phyloP scores from a whole-genome alignment of 2,888 invertebrate species.

The Clivina fossor region DNA sequence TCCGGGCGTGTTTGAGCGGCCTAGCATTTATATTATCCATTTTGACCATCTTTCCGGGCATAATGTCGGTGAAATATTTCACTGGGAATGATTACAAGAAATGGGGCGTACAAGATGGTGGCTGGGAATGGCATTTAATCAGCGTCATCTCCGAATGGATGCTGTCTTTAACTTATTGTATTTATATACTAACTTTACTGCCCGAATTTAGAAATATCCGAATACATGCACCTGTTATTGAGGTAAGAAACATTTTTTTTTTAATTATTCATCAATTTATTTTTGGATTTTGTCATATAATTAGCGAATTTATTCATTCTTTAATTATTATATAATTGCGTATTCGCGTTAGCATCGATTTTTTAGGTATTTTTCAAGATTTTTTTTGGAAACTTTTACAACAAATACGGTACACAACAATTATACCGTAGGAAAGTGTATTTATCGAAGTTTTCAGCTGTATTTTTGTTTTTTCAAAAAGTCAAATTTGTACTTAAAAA shows the following conservation, averaged over 20 bases:
- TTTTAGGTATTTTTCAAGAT: no score
- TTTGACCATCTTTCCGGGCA: conserved; percentile 25
- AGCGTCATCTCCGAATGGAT: conserved; percentile 62
- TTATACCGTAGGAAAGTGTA: no score
- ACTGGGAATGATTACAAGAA: conserved; percentile 21
- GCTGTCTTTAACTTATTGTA: conserved; percentile 56
- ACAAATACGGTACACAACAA: no score
- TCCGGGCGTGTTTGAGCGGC: conserved; percentile 16
- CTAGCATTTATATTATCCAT: conserved; percentile 25
- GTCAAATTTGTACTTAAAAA: no score
- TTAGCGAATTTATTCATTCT: no score
- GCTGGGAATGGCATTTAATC: conserved; percentile 59
- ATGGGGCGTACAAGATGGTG: conserved; percentile 58
- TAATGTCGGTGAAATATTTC: conserved; percentile 24
- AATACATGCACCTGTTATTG: conserved; percentile 53
- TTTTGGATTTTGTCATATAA: no score
- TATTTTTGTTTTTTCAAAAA: no score
- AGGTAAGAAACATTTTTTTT: conserved; percentile 5
- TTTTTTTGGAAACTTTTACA: no score
- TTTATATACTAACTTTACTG: conserved; percentile 59
- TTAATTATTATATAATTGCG: no score
- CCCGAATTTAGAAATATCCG: conserved; percentile 58
- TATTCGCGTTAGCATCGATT: no score
- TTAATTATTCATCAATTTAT: no score
- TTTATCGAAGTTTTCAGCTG: no score